phyloP scores from a whole-genome alignment of 2,797 vertebrate species.

The Falco columbarius region DNA sequence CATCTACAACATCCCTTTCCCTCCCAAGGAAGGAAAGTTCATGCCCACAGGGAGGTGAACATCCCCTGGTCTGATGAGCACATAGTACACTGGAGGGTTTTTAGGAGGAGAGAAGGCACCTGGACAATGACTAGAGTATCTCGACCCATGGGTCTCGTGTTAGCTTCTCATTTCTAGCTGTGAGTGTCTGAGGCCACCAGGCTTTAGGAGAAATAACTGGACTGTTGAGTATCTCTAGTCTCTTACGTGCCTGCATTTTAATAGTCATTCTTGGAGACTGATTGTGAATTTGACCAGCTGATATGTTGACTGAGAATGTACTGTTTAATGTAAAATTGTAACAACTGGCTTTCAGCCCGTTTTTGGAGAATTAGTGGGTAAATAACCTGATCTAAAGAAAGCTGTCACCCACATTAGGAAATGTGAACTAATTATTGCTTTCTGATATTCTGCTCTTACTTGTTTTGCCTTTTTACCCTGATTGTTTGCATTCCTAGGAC shows the following conservation, averaged over 20 bases:
- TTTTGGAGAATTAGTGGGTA: conserved; percentile 51
- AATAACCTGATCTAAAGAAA: conserved; percentile 44
- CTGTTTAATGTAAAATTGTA: background rate
- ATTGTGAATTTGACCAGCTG: background rate
- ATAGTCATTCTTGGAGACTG: background rate
- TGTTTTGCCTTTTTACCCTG: conserved; percentile 60
- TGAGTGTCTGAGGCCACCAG: background rate
- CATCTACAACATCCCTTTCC: background rate
- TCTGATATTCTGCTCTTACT: conserved; percentile 57
- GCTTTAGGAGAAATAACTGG: background rate
- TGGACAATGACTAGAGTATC: background rate
- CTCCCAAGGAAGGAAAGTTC: background rate
- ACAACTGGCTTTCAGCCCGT: conserved; percentile 21
- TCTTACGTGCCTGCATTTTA: background rate
- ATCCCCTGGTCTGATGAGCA: background rate
- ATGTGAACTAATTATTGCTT: conserved; percentile 55
- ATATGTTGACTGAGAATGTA: background rate
- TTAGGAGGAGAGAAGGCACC: background rate
- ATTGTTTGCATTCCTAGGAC: conserved; percentile 64
- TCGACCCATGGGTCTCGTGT: fast-evolving
- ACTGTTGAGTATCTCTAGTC: background rate
- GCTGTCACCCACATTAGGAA: conserved; percentile 20
- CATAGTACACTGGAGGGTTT: background rate
- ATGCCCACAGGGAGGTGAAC: background rate
- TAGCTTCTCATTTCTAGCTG: background rate